Evolutionary conservation across 2,113 vertebrate species (phyloP), one percentile per base, ranked within the genome.

Genomic region (Prunella fulvescens): DNA sequence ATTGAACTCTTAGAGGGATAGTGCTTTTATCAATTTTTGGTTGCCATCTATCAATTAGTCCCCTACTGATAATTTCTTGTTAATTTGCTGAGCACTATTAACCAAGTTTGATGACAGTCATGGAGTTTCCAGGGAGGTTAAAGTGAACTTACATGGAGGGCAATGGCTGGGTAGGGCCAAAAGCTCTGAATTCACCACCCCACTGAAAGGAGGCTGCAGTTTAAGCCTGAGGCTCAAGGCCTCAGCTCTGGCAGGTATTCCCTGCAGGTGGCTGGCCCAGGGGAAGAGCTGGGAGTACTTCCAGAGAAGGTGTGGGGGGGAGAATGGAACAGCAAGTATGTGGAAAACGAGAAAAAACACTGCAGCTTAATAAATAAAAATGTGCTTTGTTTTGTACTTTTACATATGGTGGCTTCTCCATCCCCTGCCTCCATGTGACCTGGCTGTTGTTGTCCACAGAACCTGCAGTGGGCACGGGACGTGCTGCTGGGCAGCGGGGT

Each of bases 401-500:
- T 35, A 12, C 19, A 23, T 57, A 23, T 80, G 53, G 45, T 58
- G 48, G 7, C 14, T 14, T 79, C 58, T 35, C 56, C 9, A 9
- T 86, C 26, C 31, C 70, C 78, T 93, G 71, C 81, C 78, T 66
- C 73, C 29, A 56, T 81, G 88, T 97, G 65, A 97, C 88, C 25
- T 92, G 91, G 93, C 78, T 62, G 24, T n/a, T 96, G 96, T 97
- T 91, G 69, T 97, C 95, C 96, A 93, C 98, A 99, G 99, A 99
- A 99, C 98, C 98, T 99, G 98, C 99, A 99, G 98, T 99, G 99
- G 99, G 99, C 99, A 78, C 98, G 99, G 19, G 99, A 99, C 20
- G 99, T 99, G 99, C 99, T 99, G 98, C 99, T 99, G 99, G 99
- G 99, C 98, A 99, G 99, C 76, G 98, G 98, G 97, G 98, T 99